Base-by-base conservation (phyloP, 2,797 vertebrate species). In the Pyrocephalus nanus region DNA sequence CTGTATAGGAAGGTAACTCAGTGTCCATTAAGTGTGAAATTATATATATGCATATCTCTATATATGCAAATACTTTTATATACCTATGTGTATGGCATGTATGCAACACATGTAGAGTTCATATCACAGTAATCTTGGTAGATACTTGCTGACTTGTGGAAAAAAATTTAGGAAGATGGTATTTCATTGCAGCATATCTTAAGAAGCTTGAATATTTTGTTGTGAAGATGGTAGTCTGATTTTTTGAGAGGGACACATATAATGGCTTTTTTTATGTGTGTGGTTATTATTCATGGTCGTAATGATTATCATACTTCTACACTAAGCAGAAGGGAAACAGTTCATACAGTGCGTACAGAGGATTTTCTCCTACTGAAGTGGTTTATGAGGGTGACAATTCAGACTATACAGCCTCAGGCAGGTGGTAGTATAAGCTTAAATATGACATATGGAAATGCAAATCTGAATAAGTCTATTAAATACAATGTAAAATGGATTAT, bases 371-470 rank as follows among this genome's bases (percentile, higher is more conserved):
- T 91, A 17, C 40, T 88, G 81, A 79, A 86, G 50, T 79, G 65
- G 60, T 92, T 66, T 90, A 19, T 65, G 70, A 48, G 83, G 51
- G 55, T 88, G 64, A 82, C 70, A 84, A 47, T 95, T 92, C 45
- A 90, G 87, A 84, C 86, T 81, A 23, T 69, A 87, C 32, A 96
- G 93, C 76, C 90, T 97, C 86, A 88, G 77, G 64, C 62, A 86
- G 53, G 50, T 94, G 92, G 75, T 93, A 95, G 90, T 92, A 74
- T 89, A 95, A 86, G 71, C 83, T 96, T 95, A 92, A 93, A 45
- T 90, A 90, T 91, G 73, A 91, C 90, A 78, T 90, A 88, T 61
- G 43, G 81, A 74, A 55, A 85, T 76, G n/a, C 57, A 73, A 72
- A 88, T 93, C 60, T 87, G 58, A 94, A 88, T 96, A 90, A 88